These are phyloP conservation scores for Podargus strigoides DNA, from an alignment of 2,797 vertebrate genomes.

Conservation along the genomic window DNA sequence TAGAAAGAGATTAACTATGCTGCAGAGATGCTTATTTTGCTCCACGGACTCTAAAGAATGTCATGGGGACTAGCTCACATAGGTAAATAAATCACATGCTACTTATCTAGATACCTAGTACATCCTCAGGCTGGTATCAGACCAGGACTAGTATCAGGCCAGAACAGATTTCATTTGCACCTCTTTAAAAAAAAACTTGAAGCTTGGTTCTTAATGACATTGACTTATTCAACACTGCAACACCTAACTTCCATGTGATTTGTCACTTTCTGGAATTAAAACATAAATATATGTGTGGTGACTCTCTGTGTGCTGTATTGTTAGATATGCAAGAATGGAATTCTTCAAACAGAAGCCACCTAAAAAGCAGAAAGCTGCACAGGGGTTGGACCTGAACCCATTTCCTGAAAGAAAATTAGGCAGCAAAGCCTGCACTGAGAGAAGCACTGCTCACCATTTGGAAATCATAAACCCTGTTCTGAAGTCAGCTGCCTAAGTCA, in stretches of 20 bases:
- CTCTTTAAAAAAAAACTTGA: background rate
- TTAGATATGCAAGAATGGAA: background rate
- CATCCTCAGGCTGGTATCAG: background rate
- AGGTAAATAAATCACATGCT: background rate
- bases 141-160: background rate
- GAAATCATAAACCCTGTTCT: background rate
- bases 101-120: background rate
- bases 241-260: background rate
- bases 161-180: background rate
- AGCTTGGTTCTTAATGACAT: background rate
- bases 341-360: background rate
- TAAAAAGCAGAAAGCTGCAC: background rate
- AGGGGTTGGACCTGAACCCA: background rate
- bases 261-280: background rate
- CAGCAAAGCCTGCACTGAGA: background rate
- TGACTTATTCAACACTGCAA: background rate
- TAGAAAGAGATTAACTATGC: background rate
- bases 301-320: background rate
- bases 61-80: background rate
- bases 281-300: background rate
- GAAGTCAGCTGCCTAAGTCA: background rate
- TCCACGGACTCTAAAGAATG: background rate
- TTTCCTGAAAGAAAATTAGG: background rate
- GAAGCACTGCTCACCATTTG: background rate
- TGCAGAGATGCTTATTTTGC: background rate